Percentiles rank a stretch among this genome's conserved stretches.
Evolutionary conservation across 1,140 invertebrate species (phyloP).

Genomic region (Lethrus apterus): DNA sequence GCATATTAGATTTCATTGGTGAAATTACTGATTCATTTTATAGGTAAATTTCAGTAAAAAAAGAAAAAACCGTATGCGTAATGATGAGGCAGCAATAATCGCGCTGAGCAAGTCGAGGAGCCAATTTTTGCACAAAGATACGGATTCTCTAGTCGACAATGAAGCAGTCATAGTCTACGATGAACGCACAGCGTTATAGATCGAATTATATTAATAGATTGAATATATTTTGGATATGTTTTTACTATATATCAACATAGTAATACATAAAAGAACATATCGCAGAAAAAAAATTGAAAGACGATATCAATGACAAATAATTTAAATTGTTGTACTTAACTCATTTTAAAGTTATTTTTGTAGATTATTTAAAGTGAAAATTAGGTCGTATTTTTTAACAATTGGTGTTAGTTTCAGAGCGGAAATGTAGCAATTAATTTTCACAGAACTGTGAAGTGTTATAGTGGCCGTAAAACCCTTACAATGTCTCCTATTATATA

Average conservation of each 20-base stretch:
- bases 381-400: too few species aligned
- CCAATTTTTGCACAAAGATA: conserved; percentile 54
- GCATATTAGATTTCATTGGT: too few species aligned
- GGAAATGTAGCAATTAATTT: too few species aligned
- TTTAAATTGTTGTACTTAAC: too few species aligned
- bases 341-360: too few species aligned
- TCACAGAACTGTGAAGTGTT: too few species aligned
- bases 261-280: too few species aligned
- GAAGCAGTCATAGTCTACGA: conserved; percentile 68
- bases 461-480: too few species aligned
- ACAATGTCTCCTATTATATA: too few species aligned
- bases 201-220: not conserved
- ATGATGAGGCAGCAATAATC: conserved; percentile 67
- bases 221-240: conserved; percentile 14
- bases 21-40: too few species aligned
- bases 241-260: conserved; percentile 11
- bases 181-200: conserved; percentile 60
- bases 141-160: conserved; percentile 53
- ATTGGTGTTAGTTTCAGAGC: too few species aligned
- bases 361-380: too few species aligned
- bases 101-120: conserved; percentile 63
- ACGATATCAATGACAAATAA: conserved; percentile 11
- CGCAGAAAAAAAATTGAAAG: conserved; percentile 8
- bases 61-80: conserved; percentile 64
- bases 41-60: conserved; percentile 65